Evolutionary conservation across 2,888 invertebrate species (phyloP).

Genomic region (Acanthosepion esculentum): DNA sequence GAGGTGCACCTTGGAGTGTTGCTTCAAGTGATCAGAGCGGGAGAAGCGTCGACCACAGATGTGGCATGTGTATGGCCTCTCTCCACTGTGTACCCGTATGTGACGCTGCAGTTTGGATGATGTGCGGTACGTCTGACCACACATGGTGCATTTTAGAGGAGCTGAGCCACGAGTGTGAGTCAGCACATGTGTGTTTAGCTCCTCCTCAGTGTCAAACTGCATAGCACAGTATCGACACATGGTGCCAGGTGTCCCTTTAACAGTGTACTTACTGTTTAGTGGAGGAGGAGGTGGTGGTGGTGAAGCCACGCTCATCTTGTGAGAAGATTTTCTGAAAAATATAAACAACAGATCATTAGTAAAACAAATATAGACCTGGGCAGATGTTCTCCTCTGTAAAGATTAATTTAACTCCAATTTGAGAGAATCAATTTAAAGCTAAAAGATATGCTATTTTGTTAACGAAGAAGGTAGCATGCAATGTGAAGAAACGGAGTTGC

Average conservation of each 20-base stretch:
- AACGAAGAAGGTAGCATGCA: not conserved
- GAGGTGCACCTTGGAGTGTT: constrained; percentile 65
- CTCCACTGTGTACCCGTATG: constrained; percentile 66
- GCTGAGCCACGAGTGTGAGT: constrained; percentile 45
- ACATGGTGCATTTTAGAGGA: constrained; percentile 63
- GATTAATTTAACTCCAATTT: not conserved
- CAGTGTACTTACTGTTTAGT: constrained; percentile 50
- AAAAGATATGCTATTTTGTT: not conserved
- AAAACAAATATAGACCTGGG: not conserved
- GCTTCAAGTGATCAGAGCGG: constrained; percentile 65
- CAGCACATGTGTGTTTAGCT: constrained; percentile 23
- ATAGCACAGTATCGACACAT: constrained; percentile 66
- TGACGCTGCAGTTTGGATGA: constrained; percentile 67
- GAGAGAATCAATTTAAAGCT: not conserved
- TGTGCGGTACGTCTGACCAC: constrained; percentile 64
- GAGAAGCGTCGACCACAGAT: constrained; percentile 65
- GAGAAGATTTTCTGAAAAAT: not conserved
- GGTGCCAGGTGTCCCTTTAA: constrained; percentile 62
- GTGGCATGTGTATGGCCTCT: constrained; percentile 63
- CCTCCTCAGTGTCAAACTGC: constrained; percentile 57
- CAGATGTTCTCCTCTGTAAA: too few species aligned
- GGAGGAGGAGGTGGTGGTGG: not conserved
- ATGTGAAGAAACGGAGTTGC: not conserved
- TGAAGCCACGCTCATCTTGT: constrained; percentile 44
- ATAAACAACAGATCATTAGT: not conserved